These are phyloP conservation scores for Picus viridis DNA, from an alignment of 2,797 vertebrate genomes.

Conservation along the genomic window DNA sequence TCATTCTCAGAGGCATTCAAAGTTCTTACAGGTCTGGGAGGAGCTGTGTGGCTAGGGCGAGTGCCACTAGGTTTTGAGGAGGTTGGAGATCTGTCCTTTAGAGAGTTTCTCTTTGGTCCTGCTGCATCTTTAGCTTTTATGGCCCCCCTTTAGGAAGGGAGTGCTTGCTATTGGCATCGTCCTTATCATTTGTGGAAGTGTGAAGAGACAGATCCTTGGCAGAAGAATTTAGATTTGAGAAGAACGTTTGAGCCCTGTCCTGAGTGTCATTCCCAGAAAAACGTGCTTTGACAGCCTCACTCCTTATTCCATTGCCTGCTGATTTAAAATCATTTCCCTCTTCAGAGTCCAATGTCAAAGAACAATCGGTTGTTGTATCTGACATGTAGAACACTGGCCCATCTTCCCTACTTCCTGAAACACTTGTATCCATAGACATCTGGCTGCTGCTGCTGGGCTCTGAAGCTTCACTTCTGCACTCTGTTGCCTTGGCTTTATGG, in stretches of 20 bases:
- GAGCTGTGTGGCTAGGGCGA: slow-evolving; percentile 27
- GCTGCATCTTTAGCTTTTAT: slow-evolving; percentile 68
- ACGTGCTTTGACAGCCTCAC: slow-evolving; percentile 13
- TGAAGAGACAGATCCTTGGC: slow-evolving; percentile 71
- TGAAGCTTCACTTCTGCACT: slow-evolving; percentile 76
- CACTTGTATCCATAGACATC: slow-evolving; percentile 79
- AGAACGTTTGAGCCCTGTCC: slow-evolving; percentile 69
- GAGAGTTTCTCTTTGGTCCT: slow-evolving; percentile 67
- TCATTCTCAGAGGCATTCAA: slow-evolving; percentile 87
- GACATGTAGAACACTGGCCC: slow-evolving; percentile 79
- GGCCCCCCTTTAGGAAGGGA: slow-evolving; percentile 63
- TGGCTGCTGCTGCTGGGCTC: slow-evolving; percentile 82
- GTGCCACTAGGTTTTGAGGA: slow-evolving; percentile 59
- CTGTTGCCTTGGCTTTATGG: slow-evolving; percentile 59
- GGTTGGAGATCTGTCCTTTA: slow-evolving; percentile 74
- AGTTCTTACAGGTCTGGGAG: slow-evolving; percentile 79
- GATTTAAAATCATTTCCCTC: slow-evolving; percentile 81
- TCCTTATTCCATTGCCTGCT: slow-evolving; percentile 59
- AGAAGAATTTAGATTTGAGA: slow-evolving; percentile 78
- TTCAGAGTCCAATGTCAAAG: slow-evolving; percentile 88
- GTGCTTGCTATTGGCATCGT: slow-evolving; percentile 39
- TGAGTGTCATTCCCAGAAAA: slow-evolving; percentile 24
- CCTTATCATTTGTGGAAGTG: slow-evolving; percentile 23
- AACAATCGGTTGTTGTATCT: slow-evolving; percentile 86
- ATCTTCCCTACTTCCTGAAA: slow-evolving; percentile 80